phyloP scores from a whole-genome alignment of 2,888 invertebrate genomes.

The Uropetala carovei region DNA sequence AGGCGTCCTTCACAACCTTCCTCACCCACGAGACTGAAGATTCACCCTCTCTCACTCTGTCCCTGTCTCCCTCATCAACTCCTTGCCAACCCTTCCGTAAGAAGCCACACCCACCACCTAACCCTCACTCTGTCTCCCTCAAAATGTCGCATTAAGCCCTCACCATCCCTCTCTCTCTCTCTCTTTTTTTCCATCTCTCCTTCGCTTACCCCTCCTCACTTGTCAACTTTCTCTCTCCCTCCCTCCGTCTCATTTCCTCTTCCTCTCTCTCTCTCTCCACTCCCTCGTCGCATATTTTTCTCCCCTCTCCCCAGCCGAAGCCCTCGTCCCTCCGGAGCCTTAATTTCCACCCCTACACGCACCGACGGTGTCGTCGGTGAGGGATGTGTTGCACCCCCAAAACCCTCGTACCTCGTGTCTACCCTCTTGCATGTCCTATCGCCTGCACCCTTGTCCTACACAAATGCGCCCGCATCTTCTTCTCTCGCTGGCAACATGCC shows the following conservation, averaged over 20 bases:
- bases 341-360: not conserved
- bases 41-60: not conserved
- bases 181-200: not conserved
- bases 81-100: not conserved
- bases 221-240: conserved; percentile 6
- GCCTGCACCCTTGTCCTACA: too few relatives aligned
- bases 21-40: not conserved
- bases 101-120: not conserved
- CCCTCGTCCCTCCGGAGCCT: not conserved
- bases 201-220: not conserved
- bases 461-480: too few relatives aligned
- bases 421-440: not conserved
- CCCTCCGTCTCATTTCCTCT: not conserved
- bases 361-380: not conserved
- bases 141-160: not conserved
- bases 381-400: conserved; percentile 3
- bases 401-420: not conserved
- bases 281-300: not conserved
- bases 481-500: too few relatives aligned
- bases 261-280: not conserved
- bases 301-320: not conserved
- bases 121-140: not conserved
- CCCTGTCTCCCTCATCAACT: not conserved
- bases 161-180: not conserved
- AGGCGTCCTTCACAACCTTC: not conserved